These are phyloP conservation scores for Xanthostigma xanthostigma DNA, from an alignment of 2,888 invertebrate genomes.

Conservation along the genomic window DNA sequence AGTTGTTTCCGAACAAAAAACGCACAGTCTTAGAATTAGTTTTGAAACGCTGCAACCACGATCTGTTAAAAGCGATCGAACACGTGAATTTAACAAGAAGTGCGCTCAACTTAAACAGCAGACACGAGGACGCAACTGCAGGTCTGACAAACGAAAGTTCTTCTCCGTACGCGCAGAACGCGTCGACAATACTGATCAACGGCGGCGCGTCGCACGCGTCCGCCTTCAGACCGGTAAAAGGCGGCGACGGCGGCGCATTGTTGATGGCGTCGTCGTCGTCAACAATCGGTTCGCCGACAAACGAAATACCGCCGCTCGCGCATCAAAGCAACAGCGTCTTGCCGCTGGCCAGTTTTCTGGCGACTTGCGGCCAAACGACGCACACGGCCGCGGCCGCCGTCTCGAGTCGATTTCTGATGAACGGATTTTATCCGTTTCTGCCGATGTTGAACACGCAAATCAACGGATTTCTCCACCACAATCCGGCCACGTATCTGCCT, in stretches of 20 bases:
- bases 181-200: slow-evolving; percentile 10
- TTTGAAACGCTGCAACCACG: slow-evolving; percentile 83
- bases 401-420: slow-evolving; percentile 21
- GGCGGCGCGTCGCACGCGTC: slow-evolving; percentile 17
- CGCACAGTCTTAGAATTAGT: slow-evolving; percentile 78
- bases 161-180: slow-evolving; percentile 10
- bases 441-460: slow-evolving; percentile 23
- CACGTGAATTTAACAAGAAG: slow-evolving; percentile 45
- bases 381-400: background rate
- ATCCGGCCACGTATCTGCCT: background rate
- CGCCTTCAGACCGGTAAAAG: slow-evolving; percentile 26
- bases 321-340: slow-evolving; percentile 18
- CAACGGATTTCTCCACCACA: background rate
- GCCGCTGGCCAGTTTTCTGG: background rate
- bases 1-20: slow-evolving; percentile 82
- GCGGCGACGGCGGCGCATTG: slow-evolving; percentile 9
- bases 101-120: background rate
- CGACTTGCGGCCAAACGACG: background rate
- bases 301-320: slow-evolving; percentile 22
- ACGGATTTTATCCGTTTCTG: slow-evolving; percentile 29
- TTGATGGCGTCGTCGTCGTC: slow-evolving; percentile 12
- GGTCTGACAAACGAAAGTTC: slow-evolving; percentile 10
- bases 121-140: background rate
- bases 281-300: slow-evolving; percentile 17
- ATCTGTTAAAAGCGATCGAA: slow-evolving; percentile 78